Evolutionary conservation across 2,888 invertebrate genomes (phyloP).

Genomic region (Caenorhabditis japonica): DNA sequence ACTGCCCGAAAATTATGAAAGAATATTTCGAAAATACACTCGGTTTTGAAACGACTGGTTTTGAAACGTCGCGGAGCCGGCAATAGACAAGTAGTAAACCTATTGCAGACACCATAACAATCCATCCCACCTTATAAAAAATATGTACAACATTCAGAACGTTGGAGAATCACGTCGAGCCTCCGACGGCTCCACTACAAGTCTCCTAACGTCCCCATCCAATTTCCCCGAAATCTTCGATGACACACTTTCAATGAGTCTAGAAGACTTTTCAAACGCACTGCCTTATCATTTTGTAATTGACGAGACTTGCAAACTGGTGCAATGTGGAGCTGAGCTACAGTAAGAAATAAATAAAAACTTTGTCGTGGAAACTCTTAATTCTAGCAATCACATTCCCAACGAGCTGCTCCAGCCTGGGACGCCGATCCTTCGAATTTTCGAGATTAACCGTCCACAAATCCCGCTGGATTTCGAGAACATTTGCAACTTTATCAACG

Average conservation of each 20-base stretch:
- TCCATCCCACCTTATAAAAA: no score
- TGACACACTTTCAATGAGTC: conserved; percentile 20
- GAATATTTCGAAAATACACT: no score
- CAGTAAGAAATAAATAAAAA: no score
- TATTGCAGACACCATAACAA: no score
- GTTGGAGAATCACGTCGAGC: conserved; percentile 36
- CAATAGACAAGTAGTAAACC: no score
- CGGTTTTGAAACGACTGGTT: no score
- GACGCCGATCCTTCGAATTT: conserved; percentile 70
- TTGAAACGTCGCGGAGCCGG: no score
- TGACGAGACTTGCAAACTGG: conserved; percentile 72
- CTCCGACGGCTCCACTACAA: conserved; percentile 35
- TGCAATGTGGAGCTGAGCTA: conserved; percentile 72
- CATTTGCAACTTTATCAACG: conserved; percentile 76
- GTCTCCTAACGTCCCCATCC: conserved; percentile 10
- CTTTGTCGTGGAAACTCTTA: no score
- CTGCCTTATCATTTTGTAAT: conserved; percentile 74
- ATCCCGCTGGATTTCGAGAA: conserved; percentile 76
- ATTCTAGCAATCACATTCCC: conserved; percentile 68
- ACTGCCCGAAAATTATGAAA: no score
- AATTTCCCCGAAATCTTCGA: conserved; percentile 36
- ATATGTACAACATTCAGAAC: conserved; percentile 23
- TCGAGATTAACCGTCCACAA: conserved; percentile 73
- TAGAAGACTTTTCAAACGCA: conserved; percentile 58
- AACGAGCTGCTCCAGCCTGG: conserved; percentile 68